These are phyloP conservation scores for Daubentonia madagascariensis DNA, from an alignment of 2,113 vertebrate species.

Conservation along the genomic window DNA sequence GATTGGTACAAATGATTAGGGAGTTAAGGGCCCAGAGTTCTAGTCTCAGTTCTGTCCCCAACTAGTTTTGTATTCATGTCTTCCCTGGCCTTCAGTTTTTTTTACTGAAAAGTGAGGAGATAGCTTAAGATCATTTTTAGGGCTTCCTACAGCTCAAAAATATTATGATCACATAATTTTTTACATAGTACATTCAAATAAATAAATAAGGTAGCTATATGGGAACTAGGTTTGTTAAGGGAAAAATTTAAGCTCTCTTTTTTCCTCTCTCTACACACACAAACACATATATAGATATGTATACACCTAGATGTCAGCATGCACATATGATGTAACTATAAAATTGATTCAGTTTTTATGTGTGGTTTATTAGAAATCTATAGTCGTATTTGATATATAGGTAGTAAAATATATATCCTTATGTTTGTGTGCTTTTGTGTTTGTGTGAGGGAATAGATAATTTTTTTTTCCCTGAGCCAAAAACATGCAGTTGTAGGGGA, in stretches of 20 bases:
- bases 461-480: not conserved
- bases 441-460: not conserved
- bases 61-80: not conserved
- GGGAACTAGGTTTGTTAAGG: not conserved
- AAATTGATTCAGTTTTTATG: not conserved
- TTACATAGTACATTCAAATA: not conserved
- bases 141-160: not conserved
- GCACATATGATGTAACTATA: not conserved
- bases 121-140: not conserved
- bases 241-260: not conserved
- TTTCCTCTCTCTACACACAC: not conserved
- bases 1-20: not conserved
- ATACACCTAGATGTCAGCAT: not conserved
- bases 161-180: not conserved
- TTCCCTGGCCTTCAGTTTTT: not conserved
- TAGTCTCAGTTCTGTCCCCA: not conserved
- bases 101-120: not conserved
- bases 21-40: not conserved
- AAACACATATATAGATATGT: not conserved
- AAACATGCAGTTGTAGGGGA: not conserved
- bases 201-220: not conserved
- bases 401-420: not conserved
- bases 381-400: not conserved
- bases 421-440: not conserved
- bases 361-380: not conserved